Percentiles rank a stretch among this genome's conserved stretches.
Conservation (phyloP, 2,888 invertebrate genomes). For the Leucophenga montana region DNA sequence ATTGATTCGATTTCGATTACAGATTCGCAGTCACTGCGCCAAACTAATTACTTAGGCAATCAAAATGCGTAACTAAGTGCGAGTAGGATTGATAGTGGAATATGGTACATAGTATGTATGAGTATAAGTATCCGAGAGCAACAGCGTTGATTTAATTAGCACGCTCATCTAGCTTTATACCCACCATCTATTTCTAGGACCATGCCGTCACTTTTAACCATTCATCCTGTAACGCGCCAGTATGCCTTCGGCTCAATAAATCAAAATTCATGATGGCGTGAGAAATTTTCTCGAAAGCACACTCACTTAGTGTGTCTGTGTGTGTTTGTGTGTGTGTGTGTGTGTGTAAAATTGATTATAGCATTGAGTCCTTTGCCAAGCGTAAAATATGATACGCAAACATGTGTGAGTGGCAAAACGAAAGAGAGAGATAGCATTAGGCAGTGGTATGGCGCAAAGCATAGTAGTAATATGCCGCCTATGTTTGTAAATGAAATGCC, state of each 20-base stretch:
- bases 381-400: no score
- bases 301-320: conserved; percentile 6
- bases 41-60: no score
- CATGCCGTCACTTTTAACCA: no score
- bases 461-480: conserved; percentile 34
- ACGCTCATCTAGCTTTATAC: background rate
- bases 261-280: conserved; percentile 41
- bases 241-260: conserved; percentile 39
- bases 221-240: no score
- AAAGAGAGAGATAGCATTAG: conserved; percentile 5
- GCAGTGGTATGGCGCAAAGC: background rate
- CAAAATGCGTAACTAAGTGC: no score
- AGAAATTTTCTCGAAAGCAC: conserved; percentile 4
- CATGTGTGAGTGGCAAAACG: no score
- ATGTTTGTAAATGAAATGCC: conserved; percentile 1
- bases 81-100: no score
- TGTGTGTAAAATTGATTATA: conserved; percentile 23
- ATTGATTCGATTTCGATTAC: background rate
- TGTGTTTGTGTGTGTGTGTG: conserved; percentile 27
- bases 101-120: no score
- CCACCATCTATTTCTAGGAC: no score
- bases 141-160: background rate
- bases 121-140: background rate
- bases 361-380: no score
- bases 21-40: no score